phyloP scores from a whole-genome alignment of 1,140 invertebrate genomes.

The Drosophila arawakana region DNA sequence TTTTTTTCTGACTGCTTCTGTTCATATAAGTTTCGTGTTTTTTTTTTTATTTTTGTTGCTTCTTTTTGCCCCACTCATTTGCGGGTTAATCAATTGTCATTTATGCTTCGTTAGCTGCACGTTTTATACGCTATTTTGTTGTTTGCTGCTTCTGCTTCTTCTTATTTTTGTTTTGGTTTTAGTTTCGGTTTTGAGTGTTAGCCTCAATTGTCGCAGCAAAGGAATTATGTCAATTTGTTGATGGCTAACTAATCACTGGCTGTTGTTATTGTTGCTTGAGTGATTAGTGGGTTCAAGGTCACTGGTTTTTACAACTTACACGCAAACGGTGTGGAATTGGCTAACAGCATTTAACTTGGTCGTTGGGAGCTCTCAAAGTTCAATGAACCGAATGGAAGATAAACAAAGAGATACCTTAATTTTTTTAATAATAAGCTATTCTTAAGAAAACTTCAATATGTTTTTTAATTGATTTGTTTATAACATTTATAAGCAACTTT shows the following conservation, averaged over 20 bases:
- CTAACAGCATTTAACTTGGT: too few relatives aligned
- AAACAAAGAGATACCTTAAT: too few relatives aligned
- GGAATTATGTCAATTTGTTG: conserved; percentile 45
- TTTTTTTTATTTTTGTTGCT: conserved; percentile 7
- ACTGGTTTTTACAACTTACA: neutral
- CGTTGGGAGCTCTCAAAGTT: too few relatives aligned
- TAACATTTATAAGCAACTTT: neutral
- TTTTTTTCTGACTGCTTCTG: conserved; percentile 33
- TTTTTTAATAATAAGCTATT: too few relatives aligned
- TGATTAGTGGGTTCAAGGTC: conserved; percentile 47
- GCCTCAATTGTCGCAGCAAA: conserved; percentile 22
- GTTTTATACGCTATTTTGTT: conserved; percentile 40
- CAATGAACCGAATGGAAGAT: too few relatives aligned
- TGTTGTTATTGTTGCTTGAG: conserved; percentile 23
- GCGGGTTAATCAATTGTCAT: conserved; percentile 64
- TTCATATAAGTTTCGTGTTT: conserved; percentile 3
- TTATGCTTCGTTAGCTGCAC: conserved; percentile 73
- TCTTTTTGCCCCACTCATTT: conserved; percentile 27
- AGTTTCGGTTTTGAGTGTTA: conserved; percentile 32
- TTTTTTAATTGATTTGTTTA: neutral
- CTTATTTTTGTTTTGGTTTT: conserved; percentile 32
- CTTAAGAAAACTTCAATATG: too few relatives aligned
- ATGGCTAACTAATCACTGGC: conserved; percentile 43
- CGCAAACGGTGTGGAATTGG: too few relatives aligned
- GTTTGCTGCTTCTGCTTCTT: conserved; percentile 14